Base-by-base conservation (phyloP, 1,140 invertebrate species). In the Drosophila tropicalis region DNA sequence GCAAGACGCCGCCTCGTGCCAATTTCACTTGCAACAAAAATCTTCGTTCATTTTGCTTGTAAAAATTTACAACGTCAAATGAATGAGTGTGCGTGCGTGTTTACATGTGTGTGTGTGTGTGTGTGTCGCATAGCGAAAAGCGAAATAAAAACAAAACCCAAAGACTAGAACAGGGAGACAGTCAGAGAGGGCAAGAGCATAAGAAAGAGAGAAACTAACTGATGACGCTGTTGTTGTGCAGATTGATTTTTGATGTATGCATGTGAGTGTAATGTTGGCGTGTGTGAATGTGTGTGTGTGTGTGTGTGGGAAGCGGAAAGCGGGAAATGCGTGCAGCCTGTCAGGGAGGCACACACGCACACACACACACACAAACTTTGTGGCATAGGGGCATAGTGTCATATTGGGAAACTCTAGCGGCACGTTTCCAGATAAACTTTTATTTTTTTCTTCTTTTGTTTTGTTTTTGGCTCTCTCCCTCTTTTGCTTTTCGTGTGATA, bases 141-240 rank as follows among this genome's bases (percentile, higher is more conserved):
- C 84, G 72, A 87, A 87, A 89, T 89, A 87, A 87, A 87, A 87
- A 89, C 84, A 89, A 89, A 87, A 87, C 66, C 67, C 70, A 66
- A 81, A 68, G 74, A 73, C 78, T 86, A 87, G 76, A 87, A 86
- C 71, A 76, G 77, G 81, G 62, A 39, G 44, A 29, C 29, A 29
- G 29, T 5, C 29, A 29, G 13, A 36, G 41, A 9, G 44, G 44
- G 15, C 29, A 34, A 47, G 15, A 17, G 44, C 29, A 29, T 29
- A 29, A 47, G 17, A 51, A 5, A 22, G 44, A 51, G 10, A 22
- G 44, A 51, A 51, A 51, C 44, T 51, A 77, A 69, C 51, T 69
- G 70, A 64, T 68, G 61, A 64, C 70, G 70, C 60, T 69, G 62
- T 61, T 66, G 41, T 65, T 57, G 41, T 72, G 76, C 72, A 83